Conservation (phyloP, 2,888 invertebrate species). For the Geotrupes spiniger region DNA sequence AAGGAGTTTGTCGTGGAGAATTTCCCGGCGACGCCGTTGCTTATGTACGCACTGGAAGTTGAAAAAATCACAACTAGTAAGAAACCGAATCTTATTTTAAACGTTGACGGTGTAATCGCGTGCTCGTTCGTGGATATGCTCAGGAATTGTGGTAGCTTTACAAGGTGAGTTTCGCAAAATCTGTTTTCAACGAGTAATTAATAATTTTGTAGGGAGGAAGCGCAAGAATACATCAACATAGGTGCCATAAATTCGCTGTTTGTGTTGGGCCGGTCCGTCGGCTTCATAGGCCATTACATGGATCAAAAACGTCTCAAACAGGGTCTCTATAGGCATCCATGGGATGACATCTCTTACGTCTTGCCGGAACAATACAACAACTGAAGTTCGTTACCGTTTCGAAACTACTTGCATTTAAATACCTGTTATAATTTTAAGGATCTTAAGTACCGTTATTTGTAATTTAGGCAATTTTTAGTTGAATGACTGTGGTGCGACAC, state of each 20-base stretch:
- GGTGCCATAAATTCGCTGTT: constrained; percentile 98
- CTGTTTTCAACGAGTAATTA: background rate
- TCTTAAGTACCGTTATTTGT: no score
- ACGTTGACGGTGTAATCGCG: constrained; percentile 98
- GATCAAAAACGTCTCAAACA: constrained; percentile 99
- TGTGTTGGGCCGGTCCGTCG: constrained; percentile 96
- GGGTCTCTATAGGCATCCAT: constrained; percentile 98
- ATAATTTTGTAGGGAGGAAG: constrained; percentile 73
- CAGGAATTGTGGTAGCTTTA: constrained; percentile 90
- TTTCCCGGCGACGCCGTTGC: constrained; percentile 92
- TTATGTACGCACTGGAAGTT: constrained; percentile 94
- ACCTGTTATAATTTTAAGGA: no score
- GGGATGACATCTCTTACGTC: constrained; percentile 97
- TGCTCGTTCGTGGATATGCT: constrained; percentile 97
- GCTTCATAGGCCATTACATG: constrained; percentile 97
- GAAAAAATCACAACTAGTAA: constrained; percentile 99
- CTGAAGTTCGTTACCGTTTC: constrained; percentile 22
- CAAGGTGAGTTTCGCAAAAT: constrained; percentile 59
- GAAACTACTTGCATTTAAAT: background rate
- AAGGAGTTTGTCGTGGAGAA: constrained; percentile 93
- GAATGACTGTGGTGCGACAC: no score
- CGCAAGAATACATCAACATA: constrained; percentile 95
- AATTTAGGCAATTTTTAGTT: no score
- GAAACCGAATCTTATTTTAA: constrained; percentile 99
- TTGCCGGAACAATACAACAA: constrained; percentile 69